Evolutionary conservation across 2,888 invertebrate genomes (phyloP).

Genomic region (Crocallis elinguaria): DNA sequence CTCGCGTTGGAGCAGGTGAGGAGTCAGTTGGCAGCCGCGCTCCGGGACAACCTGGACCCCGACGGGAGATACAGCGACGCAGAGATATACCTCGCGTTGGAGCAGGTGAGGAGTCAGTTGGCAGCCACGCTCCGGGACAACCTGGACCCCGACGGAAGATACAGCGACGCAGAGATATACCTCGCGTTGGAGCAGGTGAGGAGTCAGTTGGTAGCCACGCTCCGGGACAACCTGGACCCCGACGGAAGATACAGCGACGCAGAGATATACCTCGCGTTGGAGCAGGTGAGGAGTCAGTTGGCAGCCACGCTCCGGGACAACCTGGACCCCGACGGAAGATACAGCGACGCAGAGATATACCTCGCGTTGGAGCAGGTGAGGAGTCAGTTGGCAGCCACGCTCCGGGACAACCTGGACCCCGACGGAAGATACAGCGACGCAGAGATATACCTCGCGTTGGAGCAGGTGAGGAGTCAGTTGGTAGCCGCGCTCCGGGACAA

Average conservation of each 20-base stretch:
- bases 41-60: conserved; percentile 86
- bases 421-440: too few species aligned
- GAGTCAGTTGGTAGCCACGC: background rate
- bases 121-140: background rate
- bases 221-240: conserved; percentile 86
- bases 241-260: conserved; percentile 86
- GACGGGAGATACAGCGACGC: conserved; percentile 86
- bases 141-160: conserved; percentile 88
- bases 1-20: conserved; percentile 87
- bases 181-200: conserved; percentile 87
- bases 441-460: too few species aligned
- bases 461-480: too few species aligned
- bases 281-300: conserved; percentile 79
- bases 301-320: background rate
- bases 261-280: conserved; percentile 88
- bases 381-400: too few species aligned
- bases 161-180: conserved; percentile 88
- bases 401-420: too few species aligned
- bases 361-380: too few species aligned
- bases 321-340: too few species aligned
- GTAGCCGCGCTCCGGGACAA: too few species aligned
- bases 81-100: conserved; percentile 88
- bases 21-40: background rate
- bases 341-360: too few species aligned
- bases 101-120: conserved; percentile 79